Evolutionary conservation across 2,888 invertebrate genomes (phyloP).

Genomic region (Scaptomyza caliginosa): DNA sequence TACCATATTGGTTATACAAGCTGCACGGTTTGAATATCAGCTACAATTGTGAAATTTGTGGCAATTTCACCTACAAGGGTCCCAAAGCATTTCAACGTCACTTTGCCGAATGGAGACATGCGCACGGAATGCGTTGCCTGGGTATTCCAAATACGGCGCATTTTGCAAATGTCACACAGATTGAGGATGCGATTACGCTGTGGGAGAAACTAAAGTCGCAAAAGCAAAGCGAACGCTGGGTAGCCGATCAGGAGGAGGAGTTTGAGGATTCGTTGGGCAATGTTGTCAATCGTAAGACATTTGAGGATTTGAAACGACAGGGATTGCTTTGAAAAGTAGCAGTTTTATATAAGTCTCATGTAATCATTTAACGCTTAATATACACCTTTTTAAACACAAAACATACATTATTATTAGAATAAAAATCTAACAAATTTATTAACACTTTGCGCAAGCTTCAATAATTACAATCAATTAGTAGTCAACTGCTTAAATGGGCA

Average conservation of each 20-base stretch:
- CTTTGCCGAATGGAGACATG: conserved; percentile 96
- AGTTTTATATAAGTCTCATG: conserved; percentile 2
- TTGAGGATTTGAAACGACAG: conserved; percentile 98
- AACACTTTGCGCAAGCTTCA: too few species aligned
- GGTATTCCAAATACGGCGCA: conserved; percentile 99
- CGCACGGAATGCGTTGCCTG: conserved; percentile 98
- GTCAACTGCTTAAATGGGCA: conserved; percentile 62
- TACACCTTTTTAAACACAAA: conserved; percentile 4
- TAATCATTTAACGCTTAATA: conserved; percentile 15
- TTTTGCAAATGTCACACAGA: conserved; percentile 99
- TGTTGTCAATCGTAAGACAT: conserved; percentile 99
- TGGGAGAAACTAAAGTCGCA: conserved; percentile 99
- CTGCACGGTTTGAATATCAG: conserved; percentile 99
- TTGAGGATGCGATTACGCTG: conserved; percentile 97
- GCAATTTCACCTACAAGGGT: conserved; percentile 98
- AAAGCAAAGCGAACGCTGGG: conserved; percentile 98
- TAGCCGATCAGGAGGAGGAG: conserved; percentile 98
- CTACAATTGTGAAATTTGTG: conserved; percentile 99
- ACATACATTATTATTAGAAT: conserved; percentile 1
- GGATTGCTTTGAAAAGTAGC: conserved; percentile 90
- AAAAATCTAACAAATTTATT: background rate
- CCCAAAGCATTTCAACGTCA: conserved; percentile 99
- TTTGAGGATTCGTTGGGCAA: conserved; percentile 99
- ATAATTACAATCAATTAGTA: too few species aligned
- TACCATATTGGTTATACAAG: conserved; percentile 99